A percentile compares a stretch with the other conserved stretches of the same genome.
Conservation (phyloP, 2,797 vertebrate genomes). For the Lycodopsis pacificus region DNA sequence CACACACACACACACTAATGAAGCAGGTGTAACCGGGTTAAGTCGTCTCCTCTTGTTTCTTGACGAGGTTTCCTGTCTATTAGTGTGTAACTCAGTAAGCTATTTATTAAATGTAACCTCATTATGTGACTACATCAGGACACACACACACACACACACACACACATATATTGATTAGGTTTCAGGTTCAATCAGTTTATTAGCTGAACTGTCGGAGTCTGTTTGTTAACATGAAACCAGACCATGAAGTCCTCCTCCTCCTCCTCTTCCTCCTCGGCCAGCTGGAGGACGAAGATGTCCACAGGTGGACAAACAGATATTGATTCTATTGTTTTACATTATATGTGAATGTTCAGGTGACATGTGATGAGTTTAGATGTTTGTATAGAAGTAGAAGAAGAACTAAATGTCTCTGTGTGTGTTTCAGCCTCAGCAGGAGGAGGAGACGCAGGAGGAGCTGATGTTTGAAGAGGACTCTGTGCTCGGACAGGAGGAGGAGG, state of each 20-base stretch:
- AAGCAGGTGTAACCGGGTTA: conserved; percentile 57
- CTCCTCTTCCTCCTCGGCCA: background rate
- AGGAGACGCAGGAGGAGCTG: conserved; percentile 74
- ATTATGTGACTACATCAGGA: conserved; percentile 39
- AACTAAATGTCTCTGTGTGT: background rate
- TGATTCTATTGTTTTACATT: no score
- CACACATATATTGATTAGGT: conserved; percentile 47
- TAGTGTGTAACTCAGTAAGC: conserved; percentile 64
- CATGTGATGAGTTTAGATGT: no score
- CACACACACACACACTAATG: conserved; percentile 16
- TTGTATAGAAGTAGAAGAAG: no score
- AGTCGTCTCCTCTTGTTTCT: conserved; percentile 56
- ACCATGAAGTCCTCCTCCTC: background rate
- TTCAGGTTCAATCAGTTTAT: conserved; percentile 41
- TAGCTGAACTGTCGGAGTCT: conserved; percentile 19
- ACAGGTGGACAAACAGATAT: no score
- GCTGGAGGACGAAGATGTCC: background rate
- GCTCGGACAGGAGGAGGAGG: conserved; percentile 81
- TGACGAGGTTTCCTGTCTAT: conserved; percentile 60
- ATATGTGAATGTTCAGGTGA: no score
- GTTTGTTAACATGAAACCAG: conserved; percentile 45
- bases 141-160: conserved; percentile 25
- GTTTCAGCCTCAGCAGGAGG: conserved; percentile 34
- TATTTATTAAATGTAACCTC: conserved; percentile 65
- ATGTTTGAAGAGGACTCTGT: conserved; percentile 88